phyloP scores from a whole-genome alignment of 1,140 invertebrate genomes.

The Amyelois transitella region DNA sequence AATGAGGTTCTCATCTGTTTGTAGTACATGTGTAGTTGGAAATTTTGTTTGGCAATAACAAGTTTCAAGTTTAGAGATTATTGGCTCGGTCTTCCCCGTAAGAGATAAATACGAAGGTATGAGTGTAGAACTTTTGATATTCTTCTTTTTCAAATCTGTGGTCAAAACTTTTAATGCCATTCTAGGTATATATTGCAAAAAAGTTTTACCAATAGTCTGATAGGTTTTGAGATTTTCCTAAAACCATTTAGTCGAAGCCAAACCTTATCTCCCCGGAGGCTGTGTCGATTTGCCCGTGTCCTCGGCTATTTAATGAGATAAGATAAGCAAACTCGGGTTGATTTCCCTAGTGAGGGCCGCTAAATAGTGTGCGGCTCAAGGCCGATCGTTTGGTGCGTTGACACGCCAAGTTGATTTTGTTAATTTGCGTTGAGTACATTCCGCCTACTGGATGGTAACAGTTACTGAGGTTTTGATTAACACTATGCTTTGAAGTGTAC shows the following conservation, averaged over 20 bases:
- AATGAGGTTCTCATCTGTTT: too few relatives aligned
- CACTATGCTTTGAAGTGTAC: too few relatives aligned
- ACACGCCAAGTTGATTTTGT: constrained; percentile 14
- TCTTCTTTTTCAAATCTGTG: too few relatives aligned
- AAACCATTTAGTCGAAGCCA: background rate
- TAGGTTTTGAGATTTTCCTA: background rate
- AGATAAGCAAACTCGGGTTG: constrained; percentile 52
- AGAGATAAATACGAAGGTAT: too few relatives aligned
- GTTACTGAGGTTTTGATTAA: too few relatives aligned
- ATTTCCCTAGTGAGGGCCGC: constrained; percentile 51
- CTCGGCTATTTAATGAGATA: constrained; percentile 48
- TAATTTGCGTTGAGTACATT: background rate
- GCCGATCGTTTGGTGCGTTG: constrained; percentile 22
- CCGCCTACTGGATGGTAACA: background rate
- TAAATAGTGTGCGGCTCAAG: constrained; percentile 34
- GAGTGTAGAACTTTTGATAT: too few relatives aligned
- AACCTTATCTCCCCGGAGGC: constrained; percentile 23
- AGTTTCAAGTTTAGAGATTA: too few relatives aligned
- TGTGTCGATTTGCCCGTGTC: constrained; percentile 32
- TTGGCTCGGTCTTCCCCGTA: too few relatives aligned
- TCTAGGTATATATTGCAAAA: too few relatives aligned
- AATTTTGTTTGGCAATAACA: too few relatives aligned
- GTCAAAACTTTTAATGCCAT: too few relatives aligned
- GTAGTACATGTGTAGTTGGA: too few relatives aligned
- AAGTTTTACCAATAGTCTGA: background rate